phyloP scores from a whole-genome alignment of 2,797 vertebrate genomes.

The Gephyroberyx darwinii region DNA sequence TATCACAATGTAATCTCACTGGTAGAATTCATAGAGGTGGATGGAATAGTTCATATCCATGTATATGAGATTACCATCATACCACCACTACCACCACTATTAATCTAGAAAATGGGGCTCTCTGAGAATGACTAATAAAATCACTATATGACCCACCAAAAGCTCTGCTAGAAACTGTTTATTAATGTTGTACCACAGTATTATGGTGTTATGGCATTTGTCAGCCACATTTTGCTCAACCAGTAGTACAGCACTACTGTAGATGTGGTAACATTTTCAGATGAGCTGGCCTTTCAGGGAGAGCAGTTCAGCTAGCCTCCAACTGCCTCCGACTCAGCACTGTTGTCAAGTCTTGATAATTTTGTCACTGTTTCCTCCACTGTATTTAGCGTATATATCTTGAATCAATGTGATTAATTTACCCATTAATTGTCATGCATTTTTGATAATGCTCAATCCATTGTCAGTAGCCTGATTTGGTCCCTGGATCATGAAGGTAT shows the following conservation, averaged over 20 bases:
- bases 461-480: not conserved
- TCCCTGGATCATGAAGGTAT: not conserved
- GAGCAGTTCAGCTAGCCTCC: not conserved
- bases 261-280: not conserved
- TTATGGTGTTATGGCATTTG: not conserved
- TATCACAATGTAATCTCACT: conserved; percentile 14
- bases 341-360: not conserved
- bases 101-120: conserved; percentile 41
- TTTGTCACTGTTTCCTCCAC: not conserved
- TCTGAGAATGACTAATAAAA: conserved; percentile 26
- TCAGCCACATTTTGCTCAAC: not conserved
- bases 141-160: not conserved
- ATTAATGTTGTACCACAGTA: not conserved
- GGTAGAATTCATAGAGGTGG: conserved; percentile 8
- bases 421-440: not conserved
- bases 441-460: not conserved
- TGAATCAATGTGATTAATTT: not conserved
- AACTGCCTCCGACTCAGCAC: not conserved
- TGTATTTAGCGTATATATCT: not conserved
- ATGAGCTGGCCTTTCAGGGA: not conserved
- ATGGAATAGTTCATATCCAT: conserved; percentile 30
- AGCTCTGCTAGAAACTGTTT: conserved; percentile 2
- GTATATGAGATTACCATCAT: conserved; percentile 36
- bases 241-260: not conserved
- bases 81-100: not conserved